Conservation (phyloP, 2,797 vertebrate species). For the Cyclopterus lumpus region DNA sequence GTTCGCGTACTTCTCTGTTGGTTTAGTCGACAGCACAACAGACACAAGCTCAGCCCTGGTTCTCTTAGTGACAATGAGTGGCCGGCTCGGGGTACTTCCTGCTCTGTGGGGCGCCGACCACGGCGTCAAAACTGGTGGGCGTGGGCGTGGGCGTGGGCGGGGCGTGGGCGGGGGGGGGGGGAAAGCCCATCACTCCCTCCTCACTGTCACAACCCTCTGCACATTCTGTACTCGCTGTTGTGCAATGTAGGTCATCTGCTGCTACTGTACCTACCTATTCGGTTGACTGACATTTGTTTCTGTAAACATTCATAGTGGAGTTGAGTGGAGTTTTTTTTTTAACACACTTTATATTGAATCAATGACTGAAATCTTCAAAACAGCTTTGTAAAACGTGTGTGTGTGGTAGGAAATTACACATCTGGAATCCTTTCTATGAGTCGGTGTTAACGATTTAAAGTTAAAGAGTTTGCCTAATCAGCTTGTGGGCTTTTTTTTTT, state of each 20-base stretch:
- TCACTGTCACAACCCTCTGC: neutral
- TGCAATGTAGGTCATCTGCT: conserved; percentile 26
- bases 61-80: neutral
- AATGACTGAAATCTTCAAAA: neutral
- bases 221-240: neutral
- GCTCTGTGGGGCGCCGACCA: conserved; percentile 4
- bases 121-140: too few species aligned
- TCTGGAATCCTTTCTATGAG: neutral
- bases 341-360: neutral
- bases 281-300: conserved; percentile 5
- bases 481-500: neutral
- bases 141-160: too few species aligned
- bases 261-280: neutral
- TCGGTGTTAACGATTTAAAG: neutral
- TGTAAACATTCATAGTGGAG: neutral
- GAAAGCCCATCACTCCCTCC: too few species aligned
- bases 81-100: conserved; percentile 18
- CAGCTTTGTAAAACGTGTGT: neutral
- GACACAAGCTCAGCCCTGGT: conserved; percentile 32
- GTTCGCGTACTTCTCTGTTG: conserved; percentile 45
- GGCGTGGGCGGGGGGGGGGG: too few species aligned
- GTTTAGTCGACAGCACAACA: neutral
- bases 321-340: neutral
- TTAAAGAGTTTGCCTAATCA: too few species aligned
- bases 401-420: neutral